Evolutionary conservation across 2,113 vertebrate species (phyloP).

Genomic region (Euleptes europaea): DNA sequence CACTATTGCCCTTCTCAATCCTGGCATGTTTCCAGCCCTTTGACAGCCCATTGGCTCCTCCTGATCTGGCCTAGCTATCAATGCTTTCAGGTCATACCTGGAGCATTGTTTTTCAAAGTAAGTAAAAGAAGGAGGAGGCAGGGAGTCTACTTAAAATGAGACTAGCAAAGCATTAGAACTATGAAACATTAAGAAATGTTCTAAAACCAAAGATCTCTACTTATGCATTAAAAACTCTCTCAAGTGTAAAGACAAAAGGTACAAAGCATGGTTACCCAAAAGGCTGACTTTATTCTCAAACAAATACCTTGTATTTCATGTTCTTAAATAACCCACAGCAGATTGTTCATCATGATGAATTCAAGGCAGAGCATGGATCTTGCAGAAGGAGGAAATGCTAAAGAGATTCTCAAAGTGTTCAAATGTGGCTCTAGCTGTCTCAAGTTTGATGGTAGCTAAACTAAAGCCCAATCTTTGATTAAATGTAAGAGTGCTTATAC

Average conservation of each 20-base stretch:
- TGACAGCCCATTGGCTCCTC: not conserved
- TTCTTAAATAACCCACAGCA: not conserved
- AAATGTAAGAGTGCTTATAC: not conserved
- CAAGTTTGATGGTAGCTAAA: not conserved
- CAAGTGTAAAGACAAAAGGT: not conserved
- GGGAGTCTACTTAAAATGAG: not conserved
- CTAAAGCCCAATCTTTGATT: not conserved
- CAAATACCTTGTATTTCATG: not conserved
- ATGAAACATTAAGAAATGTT: not conserved
- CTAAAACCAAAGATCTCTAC: not conserved
- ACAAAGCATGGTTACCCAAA: not conserved
- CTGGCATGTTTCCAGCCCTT: not conserved
- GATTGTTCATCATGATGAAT: conserved; percentile 16
- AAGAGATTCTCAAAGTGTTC: not conserved
- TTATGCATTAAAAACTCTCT: not conserved
- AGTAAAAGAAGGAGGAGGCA: not conserved
- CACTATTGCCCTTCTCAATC: not conserved
- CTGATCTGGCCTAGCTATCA: not conserved
- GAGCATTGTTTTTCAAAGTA: not conserved
- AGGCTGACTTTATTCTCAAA: not conserved
- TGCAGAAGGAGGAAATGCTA: not conserved
- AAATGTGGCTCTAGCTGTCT: not conserved
- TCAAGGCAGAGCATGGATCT: not conserved
- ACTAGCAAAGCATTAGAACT: not conserved
- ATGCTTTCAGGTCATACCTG: not conserved